Percentiles rank a stretch among this genome's conserved stretches.
Conservation (phyloP, 2,113 vertebrate genomes). For the Choloepus hoffmanni region DNA sequence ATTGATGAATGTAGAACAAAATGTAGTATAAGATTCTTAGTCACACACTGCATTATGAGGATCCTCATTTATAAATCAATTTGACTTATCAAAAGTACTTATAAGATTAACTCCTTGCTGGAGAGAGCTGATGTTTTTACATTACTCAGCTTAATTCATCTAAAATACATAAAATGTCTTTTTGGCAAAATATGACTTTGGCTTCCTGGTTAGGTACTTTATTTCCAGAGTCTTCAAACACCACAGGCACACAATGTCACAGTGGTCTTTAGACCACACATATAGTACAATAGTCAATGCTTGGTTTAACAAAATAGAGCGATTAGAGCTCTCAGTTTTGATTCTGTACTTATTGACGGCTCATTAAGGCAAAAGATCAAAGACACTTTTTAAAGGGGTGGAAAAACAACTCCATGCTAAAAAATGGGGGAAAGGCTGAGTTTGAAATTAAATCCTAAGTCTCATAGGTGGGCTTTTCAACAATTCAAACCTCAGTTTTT, state of each 20-base stretch:
- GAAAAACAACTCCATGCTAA: constrained; percentile 25
- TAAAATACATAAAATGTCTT: constrained; percentile 59
- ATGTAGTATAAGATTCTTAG: not conserved
- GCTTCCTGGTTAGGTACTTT: not conserved
- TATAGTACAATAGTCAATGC: constrained; percentile 61
- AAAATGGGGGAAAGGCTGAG: constrained; percentile 38
- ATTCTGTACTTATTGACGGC: constrained; percentile 59
- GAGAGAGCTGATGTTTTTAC: constrained; percentile 43
- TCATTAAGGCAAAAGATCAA: constrained; percentile 69
- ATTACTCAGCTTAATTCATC: constrained; percentile 30
- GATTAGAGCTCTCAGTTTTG: constrained; percentile 56
- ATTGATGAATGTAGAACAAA: constrained; percentile 9
- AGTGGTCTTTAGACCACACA: constrained; percentile 67
- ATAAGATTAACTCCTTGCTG: not conserved
- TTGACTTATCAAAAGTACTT: not conserved
- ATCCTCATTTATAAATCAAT: not conserved
- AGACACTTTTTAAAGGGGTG: constrained; percentile 1
- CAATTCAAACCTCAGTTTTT: constrained; percentile 28
- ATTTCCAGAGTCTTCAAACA: constrained; percentile 58
- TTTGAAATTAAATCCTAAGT: constrained; percentile 63
- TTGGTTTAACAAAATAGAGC: constrained; percentile 68
- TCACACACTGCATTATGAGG: not conserved
- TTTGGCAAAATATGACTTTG: constrained; percentile 22
- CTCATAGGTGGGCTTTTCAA: constrained; percentile 11
- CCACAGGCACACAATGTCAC: not conserved